These are phyloP conservation scores for Scaeva pyrastri DNA, from an alignment of 2,888 invertebrate species.

Conservation along the genomic window DNA sequence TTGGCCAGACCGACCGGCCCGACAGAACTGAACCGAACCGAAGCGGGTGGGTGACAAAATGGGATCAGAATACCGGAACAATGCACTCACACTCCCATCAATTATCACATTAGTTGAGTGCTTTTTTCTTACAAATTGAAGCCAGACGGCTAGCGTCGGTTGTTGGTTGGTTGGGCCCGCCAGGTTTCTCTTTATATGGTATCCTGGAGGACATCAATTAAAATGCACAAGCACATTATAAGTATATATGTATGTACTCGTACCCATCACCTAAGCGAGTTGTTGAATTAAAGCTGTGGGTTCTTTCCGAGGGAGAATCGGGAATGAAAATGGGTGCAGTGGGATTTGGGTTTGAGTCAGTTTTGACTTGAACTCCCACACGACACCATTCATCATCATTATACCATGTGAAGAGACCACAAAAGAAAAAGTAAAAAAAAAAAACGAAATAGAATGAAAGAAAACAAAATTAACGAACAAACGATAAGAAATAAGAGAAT, in stretches of 20 bases:
- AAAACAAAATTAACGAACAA: slow-evolving; percentile 48
- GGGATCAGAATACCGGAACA: slow-evolving; percentile 57
- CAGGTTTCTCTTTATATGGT: slow-evolving; percentile 54
- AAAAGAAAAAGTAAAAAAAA: slow-evolving; percentile 24
- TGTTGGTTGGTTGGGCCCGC: too few species aligned
- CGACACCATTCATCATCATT: slow-evolving; percentile 57
- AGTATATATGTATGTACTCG: too few species aligned
- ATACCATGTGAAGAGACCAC: slow-evolving; percentile 47
- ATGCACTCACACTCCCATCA: slow-evolving; percentile 61
- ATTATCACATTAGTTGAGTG: slow-evolving; percentile 63
- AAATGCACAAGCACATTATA: slow-evolving; percentile 8
- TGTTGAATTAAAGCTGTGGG: not conserved
- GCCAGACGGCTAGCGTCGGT: slow-evolving; percentile 62
- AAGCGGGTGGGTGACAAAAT: slow-evolving; percentile 6
- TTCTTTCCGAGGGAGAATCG: too few species aligned
- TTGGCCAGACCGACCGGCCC: too few species aligned
- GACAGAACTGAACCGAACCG: too few species aligned
- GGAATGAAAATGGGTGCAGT: not conserved
- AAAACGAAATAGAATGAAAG: slow-evolving; percentile 27
- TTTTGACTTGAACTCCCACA: slow-evolving; percentile 26
- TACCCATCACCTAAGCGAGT: not conserved
- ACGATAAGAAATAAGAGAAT: slow-evolving; percentile 1
- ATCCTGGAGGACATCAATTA: slow-evolving; percentile 69
- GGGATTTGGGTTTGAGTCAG: not conserved
- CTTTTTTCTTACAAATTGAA: slow-evolving; percentile 47